Conservation (phyloP, 2,888 invertebrate species). For the Drosophila ochracea region DNA sequence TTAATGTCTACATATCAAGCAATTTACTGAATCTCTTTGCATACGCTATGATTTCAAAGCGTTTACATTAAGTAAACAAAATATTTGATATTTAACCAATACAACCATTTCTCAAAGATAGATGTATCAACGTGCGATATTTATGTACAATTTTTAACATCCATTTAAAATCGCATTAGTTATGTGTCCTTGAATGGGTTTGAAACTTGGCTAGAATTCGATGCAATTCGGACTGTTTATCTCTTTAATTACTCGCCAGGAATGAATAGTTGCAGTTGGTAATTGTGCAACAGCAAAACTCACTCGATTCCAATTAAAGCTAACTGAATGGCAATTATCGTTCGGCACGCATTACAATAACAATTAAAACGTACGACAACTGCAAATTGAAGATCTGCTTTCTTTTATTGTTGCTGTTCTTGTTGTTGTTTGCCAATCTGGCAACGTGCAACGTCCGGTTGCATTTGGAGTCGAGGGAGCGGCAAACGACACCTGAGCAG, state of each 20-base stretch:
- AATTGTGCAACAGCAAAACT: conserved; percentile 10
- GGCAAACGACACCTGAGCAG: conserved; percentile 12
- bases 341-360: conserved; percentile 71
- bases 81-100: background rate
- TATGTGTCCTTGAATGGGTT: background rate
- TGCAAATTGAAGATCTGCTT: conserved; percentile 77
- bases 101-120: background rate
- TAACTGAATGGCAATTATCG: conserved; percentile 65
- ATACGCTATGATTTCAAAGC: conserved; percentile 2
- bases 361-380: conserved; percentile 81
- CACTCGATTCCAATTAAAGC: conserved; percentile 33
- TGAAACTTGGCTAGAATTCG: conserved; percentile 26
- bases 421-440: conserved; percentile 24
- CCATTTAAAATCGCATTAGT: no score
- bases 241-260: background rate
- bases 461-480: conserved; percentile 19
- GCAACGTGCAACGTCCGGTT: conserved; percentile 28
- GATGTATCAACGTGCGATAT: background rate
- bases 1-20: conserved; percentile 30
- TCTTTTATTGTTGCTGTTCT: background rate
- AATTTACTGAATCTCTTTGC: background rate
- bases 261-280: conserved; percentile 20
- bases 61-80: background rate
- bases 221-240: background rate
- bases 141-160: background rate